Percentiles rank a stretch among this genome's conserved stretches.
These are phyloP conservation scores for Cylloceria caligata DNA, from an alignment of 2,888 invertebrate species.

Conservation along the genomic window DNA sequence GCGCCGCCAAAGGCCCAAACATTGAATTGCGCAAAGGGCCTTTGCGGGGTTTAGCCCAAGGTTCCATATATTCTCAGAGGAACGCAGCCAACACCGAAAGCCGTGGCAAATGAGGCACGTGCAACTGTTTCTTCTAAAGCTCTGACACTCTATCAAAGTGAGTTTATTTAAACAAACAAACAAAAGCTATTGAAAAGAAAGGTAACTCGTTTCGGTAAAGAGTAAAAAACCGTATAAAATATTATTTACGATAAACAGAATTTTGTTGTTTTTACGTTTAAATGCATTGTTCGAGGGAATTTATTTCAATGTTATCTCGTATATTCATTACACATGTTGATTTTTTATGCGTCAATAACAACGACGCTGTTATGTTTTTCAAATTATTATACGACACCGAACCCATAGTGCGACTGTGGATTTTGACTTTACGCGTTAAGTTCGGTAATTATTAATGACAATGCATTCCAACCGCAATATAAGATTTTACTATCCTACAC, in stretches of 20 bases:
- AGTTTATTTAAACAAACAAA: conserved; percentile 32
- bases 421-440: conserved; percentile 16
- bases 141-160: conserved; percentile 30
- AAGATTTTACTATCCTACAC: conserved; percentile 42
- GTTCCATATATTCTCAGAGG: conserved; percentile 91
- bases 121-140: conserved; percentile 79
- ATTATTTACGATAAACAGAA: conserved; percentile 41
- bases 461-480: conserved; percentile 53
- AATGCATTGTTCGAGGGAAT: conserved; percentile 33
- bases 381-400: background rate
- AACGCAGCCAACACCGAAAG: conserved; percentile 85
- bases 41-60: conserved; percentile 90
- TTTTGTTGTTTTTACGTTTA: conserved; percentile 34
- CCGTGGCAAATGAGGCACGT: conserved; percentile 85
- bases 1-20: conserved; percentile 88
- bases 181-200: background rate
- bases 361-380: background rate
- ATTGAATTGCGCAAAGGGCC: conserved; percentile 90
- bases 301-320: conserved; percentile 51
- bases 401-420: conserved; percentile 26
- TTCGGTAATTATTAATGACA: conserved; percentile 18
- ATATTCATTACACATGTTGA: conserved; percentile 42
- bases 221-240: background rate
- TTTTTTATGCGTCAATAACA: conserved; percentile 27
- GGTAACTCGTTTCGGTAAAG: background rate